A percentile compares a stretch with the other conserved stretches of the same genome.
These are phyloP conservation scores for Phalangium opilio DNA, from an alignment of 2,888 invertebrate genomes.

Conservation along the genomic window DNA sequence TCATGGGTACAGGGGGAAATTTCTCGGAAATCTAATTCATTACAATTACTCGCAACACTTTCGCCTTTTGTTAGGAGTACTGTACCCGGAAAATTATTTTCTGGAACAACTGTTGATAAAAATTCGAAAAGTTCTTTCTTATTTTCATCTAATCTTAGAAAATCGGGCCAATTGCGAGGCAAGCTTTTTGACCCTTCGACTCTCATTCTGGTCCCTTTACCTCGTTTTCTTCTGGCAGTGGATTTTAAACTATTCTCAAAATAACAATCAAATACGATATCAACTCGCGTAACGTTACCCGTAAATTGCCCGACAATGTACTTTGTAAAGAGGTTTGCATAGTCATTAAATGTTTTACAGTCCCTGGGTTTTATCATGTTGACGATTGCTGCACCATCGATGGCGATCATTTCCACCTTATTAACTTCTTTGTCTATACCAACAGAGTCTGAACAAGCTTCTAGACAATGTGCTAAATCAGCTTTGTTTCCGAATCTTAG, in stretches of 20 bases:
- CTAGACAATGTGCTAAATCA: too few species aligned
- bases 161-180: background rate
- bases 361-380: background rate
- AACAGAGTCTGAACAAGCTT: background rate
- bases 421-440: background rate
- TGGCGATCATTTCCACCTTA: background rate
- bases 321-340: background rate
- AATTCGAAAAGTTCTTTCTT: background rate
- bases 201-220: background rate
- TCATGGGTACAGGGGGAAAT: background rate
- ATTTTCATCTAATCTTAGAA: background rate
- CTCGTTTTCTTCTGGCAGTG: background rate
- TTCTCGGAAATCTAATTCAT: background rate
- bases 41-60: background rate
- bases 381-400: background rate
- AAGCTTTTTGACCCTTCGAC: background rate
- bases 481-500: background rate
- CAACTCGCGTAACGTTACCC: background rate
- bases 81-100: too few species aligned
- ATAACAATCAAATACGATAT: background rate
- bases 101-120: too few species aligned
- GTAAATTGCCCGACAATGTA: background rate
- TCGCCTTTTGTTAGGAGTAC: background rate
- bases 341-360: background rate
- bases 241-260: background rate